These are phyloP conservation scores for Rousettus madagascariensis DNA, from an alignment of 2,797 vertebrate species.

Conservation along the genomic window DNA sequence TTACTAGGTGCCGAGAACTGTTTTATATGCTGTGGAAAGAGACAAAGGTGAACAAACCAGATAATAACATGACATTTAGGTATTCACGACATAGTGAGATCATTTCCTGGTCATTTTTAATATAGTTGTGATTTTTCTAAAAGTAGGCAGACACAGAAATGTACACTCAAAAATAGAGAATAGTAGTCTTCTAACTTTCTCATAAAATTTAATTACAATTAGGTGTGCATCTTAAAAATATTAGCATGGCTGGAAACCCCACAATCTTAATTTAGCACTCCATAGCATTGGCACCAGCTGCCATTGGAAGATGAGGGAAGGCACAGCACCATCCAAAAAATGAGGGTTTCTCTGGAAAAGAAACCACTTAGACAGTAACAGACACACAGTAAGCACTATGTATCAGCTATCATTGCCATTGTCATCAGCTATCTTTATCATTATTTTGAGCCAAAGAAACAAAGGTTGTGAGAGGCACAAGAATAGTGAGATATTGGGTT, in stretches of 20 bases:
- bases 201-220: background rate
- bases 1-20: background rate
- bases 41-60: background rate
- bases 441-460: background rate
- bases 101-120: slow-evolving; percentile 22
- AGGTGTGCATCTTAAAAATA: background rate
- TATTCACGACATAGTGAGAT: background rate
- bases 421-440: background rate
- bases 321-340: background rate
- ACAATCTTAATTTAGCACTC: background rate
- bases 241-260: background rate
- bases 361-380: background rate
- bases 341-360: background rate
- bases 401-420: too few relatives aligned
- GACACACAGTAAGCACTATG: background rate
- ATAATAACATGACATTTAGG: background rate
- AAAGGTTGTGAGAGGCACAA: background rate
- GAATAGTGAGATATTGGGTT: background rate
- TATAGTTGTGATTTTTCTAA: slow-evolving; percentile 31
- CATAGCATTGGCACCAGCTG: background rate
- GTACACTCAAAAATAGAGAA: background rate
- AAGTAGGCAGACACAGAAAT: slow-evolving; percentile 13
- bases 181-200: slow-evolving; percentile 6
- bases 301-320: background rate
- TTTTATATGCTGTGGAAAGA: background rate